These are phyloP conservation scores for Capitulum mitella DNA, from an alignment of 2,888 invertebrate genomes.

Conservation along the genomic window DNA sequence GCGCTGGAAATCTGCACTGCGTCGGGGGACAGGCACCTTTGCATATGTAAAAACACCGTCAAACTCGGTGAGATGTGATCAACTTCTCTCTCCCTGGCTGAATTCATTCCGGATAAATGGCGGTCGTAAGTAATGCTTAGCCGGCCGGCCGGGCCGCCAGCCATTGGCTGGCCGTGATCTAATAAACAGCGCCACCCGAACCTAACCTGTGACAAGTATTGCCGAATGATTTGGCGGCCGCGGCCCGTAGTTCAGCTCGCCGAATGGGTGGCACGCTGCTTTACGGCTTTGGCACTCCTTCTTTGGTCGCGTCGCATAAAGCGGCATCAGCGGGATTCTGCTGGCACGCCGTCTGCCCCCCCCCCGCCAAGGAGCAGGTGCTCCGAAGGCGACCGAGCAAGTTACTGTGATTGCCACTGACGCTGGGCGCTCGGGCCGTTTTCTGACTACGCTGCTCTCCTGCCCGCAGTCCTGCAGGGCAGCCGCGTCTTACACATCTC, in stretches of 20 bases:
- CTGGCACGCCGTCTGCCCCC: not conserved
- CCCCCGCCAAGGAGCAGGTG: too few relatives aligned
- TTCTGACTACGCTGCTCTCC: not conserved
- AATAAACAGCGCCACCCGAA: not conserved
- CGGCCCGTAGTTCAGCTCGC: not conserved
- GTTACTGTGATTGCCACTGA: not conserved
- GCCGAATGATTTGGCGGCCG: not conserved
- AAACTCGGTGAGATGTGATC: not conserved
- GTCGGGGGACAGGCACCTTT: not conserved
- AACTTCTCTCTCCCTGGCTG: not conserved
- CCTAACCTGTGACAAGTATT: not conserved
- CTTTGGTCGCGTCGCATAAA: not conserved
- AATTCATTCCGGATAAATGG: not conserved
- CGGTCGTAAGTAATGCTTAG: conserved; percentile 8
- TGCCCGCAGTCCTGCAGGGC: too few relatives aligned
- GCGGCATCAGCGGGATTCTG: not conserved
- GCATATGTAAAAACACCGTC: conserved; percentile 22
- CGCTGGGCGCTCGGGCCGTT: not conserved
- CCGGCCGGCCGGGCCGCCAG: not conserved
- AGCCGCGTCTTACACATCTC: too few relatives aligned
- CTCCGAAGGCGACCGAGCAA: too few relatives aligned
- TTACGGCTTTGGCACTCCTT: conserved; percentile 3
- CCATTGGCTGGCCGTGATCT: not conserved
- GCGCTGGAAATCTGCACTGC: not conserved
- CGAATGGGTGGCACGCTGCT: conserved; percentile 5